Conservation (phyloP, 2,797 vertebrate species). For the Podarcis siculus region DNA sequence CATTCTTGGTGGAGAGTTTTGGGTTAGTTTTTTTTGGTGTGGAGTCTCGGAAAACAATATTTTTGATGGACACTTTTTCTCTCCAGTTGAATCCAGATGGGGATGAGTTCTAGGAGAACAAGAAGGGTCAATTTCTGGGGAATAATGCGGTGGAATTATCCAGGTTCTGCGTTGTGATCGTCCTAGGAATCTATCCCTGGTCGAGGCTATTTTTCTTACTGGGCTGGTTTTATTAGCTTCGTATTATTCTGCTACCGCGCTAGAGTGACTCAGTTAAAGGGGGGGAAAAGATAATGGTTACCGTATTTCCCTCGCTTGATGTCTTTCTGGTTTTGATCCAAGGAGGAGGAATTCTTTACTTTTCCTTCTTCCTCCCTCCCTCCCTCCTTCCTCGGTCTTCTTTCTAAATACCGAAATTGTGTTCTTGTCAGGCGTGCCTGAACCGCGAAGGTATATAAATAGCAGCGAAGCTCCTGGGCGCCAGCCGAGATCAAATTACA, state of each 20-base stretch:
- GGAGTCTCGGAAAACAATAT: too few species aligned
- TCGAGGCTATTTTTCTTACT: too few species aligned
- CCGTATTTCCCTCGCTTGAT: not conserved
- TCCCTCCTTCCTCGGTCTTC: not conserved
- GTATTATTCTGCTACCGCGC: not conserved
- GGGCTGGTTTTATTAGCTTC: not conserved
- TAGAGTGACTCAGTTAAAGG: not conserved
- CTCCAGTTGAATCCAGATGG: too few species aligned
- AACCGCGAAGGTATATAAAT: not conserved
- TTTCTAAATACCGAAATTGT: not conserved
- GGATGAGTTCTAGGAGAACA: too few species aligned
- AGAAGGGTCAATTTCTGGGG: too few species aligned
- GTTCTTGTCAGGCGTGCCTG: not conserved
- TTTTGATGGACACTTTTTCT: too few species aligned
- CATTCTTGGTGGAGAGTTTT: not conserved
- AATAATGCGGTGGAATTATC: too few species aligned
- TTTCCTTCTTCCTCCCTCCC: rapidly evolving
- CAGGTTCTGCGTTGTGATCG: too few species aligned
- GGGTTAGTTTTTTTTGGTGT: too few species aligned
- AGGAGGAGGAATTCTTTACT: not conserved
- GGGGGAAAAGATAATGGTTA: not conserved
- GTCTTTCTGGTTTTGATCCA: not conserved
- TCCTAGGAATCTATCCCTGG: too few species aligned
- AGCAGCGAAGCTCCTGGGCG: not conserved
- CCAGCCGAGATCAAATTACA: not conserved